phyloP scores from a whole-genome alignment of 2,888 invertebrate species.

The Synergus itoensis region DNA sequence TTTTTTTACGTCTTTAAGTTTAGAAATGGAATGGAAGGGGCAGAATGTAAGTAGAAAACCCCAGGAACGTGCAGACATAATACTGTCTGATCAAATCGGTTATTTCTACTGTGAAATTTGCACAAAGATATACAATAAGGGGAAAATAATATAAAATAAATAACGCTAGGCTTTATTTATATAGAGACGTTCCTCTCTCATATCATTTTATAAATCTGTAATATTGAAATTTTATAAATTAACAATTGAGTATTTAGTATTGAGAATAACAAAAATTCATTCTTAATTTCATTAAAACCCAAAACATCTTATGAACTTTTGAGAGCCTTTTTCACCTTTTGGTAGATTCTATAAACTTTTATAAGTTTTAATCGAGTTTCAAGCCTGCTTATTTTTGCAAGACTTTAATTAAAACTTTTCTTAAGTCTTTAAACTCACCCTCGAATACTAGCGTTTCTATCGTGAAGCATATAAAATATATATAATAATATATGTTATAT shows the following conservation, averaged over 20 bases:
- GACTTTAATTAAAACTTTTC: conserved; percentile 32
- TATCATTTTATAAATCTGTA: too few species aligned
- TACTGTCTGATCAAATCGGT: neutral
- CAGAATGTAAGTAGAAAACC: neutral
- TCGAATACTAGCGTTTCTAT: conserved; percentile 10
- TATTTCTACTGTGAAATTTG: conserved; percentile 1
- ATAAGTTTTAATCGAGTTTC: conserved; percentile 26
- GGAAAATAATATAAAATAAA: too few species aligned
- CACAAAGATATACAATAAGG: neutral
- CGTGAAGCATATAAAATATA: neutral
- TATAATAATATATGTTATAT: neutral
- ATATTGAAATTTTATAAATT: too few species aligned
- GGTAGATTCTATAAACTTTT: conserved; percentile 6
- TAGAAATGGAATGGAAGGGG: neutral
- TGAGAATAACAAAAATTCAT: conserved; percentile 3
- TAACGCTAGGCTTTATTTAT: too few species aligned
- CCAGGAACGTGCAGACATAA: neutral
- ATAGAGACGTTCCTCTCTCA: too few species aligned
- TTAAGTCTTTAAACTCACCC: neutral
- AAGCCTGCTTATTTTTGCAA: conserved; percentile 2
- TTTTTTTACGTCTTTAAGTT: neutral
- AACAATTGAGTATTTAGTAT: neutral
- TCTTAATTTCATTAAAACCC: neutral
- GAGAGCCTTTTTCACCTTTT: conserved; percentile 38
- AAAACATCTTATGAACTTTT: conserved; percentile 42